Evolutionary conservation across 2,888 invertebrate species (phyloP), one percentile per base, ranked within the genome.

Genomic region (Cheilosia scutellata): DNA sequence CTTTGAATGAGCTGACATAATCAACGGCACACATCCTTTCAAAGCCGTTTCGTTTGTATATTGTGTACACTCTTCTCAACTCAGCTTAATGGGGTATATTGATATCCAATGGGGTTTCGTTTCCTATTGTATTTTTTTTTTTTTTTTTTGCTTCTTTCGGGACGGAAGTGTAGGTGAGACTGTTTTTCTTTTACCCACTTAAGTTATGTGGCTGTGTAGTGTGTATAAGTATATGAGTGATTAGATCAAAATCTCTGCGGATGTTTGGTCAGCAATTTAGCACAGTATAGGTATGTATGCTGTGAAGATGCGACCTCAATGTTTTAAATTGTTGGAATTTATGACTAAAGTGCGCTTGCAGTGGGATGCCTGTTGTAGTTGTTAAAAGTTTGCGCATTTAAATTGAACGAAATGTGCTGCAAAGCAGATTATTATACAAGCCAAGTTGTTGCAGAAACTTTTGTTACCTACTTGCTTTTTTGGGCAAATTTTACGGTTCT

Each of bases 1-100:
- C 63, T 70, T 84, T 84, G 65, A 84, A 80, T 76, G 75, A 75
- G 60, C 75, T 84, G 80, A 84, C 75, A 75, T 76, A 84, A 84
- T 84, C 80, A 84, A 80, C 42, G 37, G 31, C 63, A 75, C 63
- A 65, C 74, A 78, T 16, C 16, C 27, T 5, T 5, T 27, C 9
- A 27, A 25, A 20, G 49, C 31, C 20, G 16, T 16, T 31, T 6
- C 42, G 13, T 60, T n/a, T 27, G n/a, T 49, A 25, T 33, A 31
- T 53, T 11, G 11, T 58, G 37, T n/a, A 33, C 25, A 70, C 16
- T 16, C 16, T 40, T 49, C 47, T 75, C 44, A 71, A 66, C 60
- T 66, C 37, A 71, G 65, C 70, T 70, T 84, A 79, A 84, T 84
- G 70, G 71, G 71, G 75, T 84, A 71, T 84, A 71, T 80, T 80